These are phyloP conservation scores for Lepus townsendii DNA, from an alignment of 2,797 vertebrate species.

Conservation along the genomic window DNA sequence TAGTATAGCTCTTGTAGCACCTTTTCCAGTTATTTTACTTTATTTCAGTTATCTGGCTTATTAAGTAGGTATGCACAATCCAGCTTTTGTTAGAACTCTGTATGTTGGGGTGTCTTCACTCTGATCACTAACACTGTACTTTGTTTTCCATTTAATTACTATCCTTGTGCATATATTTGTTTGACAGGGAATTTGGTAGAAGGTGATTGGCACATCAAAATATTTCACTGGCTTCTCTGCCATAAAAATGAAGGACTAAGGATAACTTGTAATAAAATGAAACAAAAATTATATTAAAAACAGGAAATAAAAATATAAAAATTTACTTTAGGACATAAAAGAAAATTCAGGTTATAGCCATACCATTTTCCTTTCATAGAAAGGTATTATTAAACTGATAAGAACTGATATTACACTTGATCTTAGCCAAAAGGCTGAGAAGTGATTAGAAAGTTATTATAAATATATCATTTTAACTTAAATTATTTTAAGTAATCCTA, in stretches of 20 bases:
- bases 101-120: neutral
- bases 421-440: too few relatives aligned
- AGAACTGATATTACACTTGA: too few relatives aligned
- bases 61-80: neutral
- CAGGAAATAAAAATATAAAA: neutral
- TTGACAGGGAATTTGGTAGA: neutral
- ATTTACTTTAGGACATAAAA: neutral
- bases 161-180: neutral
- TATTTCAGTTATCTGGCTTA: neutral
- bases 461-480: too few relatives aligned
- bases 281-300: neutral
- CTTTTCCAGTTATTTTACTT: neutral
- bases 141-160: neutral
- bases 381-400: neutral
- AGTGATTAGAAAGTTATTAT: neutral
- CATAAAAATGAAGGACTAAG: neutral
- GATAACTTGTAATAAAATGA: neutral
- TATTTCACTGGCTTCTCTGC: neutral
- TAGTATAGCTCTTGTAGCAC: neutral
- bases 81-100: conserved; percentile 1
- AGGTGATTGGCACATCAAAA: neutral
- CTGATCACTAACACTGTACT: neutral
- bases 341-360: neutral
- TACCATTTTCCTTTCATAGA: conserved; percentile 17
- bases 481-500: neutral